Percentiles rank a stretch among this genome's conserved stretches.
phyloP scores from a whole-genome alignment of 2,797 vertebrate species.

The Coregonus suidteri region DNA sequence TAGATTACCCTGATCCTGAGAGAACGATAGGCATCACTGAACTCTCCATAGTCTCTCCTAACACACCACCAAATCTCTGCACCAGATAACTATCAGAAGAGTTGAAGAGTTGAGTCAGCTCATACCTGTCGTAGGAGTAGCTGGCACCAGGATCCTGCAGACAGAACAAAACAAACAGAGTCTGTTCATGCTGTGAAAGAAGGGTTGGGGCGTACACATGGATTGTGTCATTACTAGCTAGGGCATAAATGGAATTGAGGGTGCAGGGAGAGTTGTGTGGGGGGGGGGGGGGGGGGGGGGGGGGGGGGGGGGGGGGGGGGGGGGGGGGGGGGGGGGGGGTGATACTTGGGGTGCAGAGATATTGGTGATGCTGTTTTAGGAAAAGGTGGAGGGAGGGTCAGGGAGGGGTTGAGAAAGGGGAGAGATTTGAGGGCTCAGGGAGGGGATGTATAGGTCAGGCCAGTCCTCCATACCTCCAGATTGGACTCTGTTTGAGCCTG shows the following conservation, averaged over 20 bases:
- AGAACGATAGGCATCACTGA: neutral
- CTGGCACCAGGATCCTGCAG: slow-evolving; percentile 70
- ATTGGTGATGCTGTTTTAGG: neutral
- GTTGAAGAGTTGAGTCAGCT: neutral
- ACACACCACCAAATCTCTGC: neutral
- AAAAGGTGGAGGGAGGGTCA: neutral
- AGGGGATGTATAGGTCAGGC: neutral
- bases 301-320: neutral
- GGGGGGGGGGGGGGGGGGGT: neutral
- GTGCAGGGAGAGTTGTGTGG: neutral
- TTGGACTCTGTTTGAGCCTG: slow-evolving; percentile 54
- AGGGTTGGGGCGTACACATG: too few species aligned
- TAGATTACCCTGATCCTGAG: neutral
- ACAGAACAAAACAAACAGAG: slow-evolving; percentile 25
- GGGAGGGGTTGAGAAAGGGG: neutral
- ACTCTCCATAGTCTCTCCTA: neutral
- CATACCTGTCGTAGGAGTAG: slow-evolving; percentile 80
- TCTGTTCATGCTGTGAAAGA: slow-evolving; percentile 2
- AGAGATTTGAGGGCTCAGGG: neutral
- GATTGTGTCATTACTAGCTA: neutral
- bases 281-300: neutral
- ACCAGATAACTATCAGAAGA: neutral
- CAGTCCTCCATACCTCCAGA: slow-evolving; percentile 60
- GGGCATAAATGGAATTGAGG: neutral
- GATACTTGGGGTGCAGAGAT: neutral